These are phyloP conservation scores for Calidris pugnax DNA, from an alignment of 2,113 vertebrate species.

Conservation along the genomic window DNA sequence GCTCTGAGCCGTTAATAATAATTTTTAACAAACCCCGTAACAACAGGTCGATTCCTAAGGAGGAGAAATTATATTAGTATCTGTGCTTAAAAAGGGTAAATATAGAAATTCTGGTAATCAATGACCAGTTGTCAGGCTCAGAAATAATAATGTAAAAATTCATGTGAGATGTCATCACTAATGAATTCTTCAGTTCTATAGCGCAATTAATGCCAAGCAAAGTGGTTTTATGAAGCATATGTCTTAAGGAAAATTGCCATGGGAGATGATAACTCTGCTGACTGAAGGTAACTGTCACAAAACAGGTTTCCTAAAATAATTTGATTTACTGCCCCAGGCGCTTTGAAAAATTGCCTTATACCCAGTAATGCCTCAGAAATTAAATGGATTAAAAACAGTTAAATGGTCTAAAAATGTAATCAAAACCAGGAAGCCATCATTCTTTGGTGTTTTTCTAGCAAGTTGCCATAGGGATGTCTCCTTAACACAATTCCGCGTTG, in stretches of 20 bases:
- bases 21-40: background rate
- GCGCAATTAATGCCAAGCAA: background rate
- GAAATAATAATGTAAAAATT: background rate
- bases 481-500: background rate
- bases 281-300: constrained; percentile 27
- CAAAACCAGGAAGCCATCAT: background rate
- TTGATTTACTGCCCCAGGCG: background rate
- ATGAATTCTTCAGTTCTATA: background rate
- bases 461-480: constrained; percentile 15
- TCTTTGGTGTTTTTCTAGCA: background rate
- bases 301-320: constrained; percentile 14
- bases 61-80: background rate
- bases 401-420: constrained; percentile 1
- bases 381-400: constrained; percentile 27
- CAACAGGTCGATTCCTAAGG: background rate
- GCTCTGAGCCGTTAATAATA: background rate
- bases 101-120: background rate
- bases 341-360: constrained; percentile 14
- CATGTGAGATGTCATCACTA: background rate
- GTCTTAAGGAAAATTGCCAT: background rate
- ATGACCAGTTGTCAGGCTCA: background rate
- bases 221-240: background rate
- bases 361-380: constrained; percentile 10
- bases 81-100: background rate
- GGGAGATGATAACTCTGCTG: background rate